Conservation (phyloP, 2,888 invertebrate species). For the Drosophila paranaensis region DNA sequence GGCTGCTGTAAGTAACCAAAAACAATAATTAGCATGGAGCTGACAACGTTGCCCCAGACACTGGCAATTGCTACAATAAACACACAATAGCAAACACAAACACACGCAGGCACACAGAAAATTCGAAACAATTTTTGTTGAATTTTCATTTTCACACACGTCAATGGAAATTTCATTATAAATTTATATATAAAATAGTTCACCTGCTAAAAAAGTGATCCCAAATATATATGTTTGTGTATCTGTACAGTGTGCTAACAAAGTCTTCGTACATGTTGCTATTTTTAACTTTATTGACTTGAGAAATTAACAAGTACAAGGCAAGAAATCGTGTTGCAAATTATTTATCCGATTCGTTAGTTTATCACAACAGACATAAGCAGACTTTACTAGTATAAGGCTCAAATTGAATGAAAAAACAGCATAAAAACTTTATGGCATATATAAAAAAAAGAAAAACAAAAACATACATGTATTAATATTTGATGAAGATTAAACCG, state of each 20-base stretch:
- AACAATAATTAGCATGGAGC: slow-evolving; percentile 59
- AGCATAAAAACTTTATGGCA: background rate
- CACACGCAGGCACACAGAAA: slow-evolving; percentile 12
- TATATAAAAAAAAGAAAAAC: too few species aligned
- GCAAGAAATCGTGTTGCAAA: slow-evolving; percentile 39
- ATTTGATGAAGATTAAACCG: background rate
- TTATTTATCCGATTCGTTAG: slow-evolving; percentile 31
- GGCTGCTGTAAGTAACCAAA: slow-evolving; percentile 38
- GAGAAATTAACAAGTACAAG: slow-evolving; percentile 50
- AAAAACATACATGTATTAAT: background rate
- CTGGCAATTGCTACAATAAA: slow-evolving; percentile 64
- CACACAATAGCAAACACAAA: slow-evolving; percentile 19
- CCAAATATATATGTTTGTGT: background rate
- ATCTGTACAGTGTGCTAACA: slow-evolving; percentile 36
- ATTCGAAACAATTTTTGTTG: slow-evolving; percentile 48
- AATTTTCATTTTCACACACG: slow-evolving; percentile 67
- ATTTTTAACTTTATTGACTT: slow-evolving; percentile 54
- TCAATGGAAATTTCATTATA: slow-evolving; percentile 54
- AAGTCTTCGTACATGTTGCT: slow-evolving; percentile 43
- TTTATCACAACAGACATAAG: slow-evolving; percentile 9
- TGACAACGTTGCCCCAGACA: slow-evolving; percentile 54
- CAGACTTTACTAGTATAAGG: background rate
- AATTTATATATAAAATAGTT: slow-evolving; percentile 45
- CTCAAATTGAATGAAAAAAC: slow-evolving; percentile 8
- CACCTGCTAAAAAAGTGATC: slow-evolving; percentile 53